Percentiles rank a stretch among this genome's conserved stretches.
phyloP scores from a whole-genome alignment of 92 coral and sea anemone species.

The Heliopora coerulea region DNA sequence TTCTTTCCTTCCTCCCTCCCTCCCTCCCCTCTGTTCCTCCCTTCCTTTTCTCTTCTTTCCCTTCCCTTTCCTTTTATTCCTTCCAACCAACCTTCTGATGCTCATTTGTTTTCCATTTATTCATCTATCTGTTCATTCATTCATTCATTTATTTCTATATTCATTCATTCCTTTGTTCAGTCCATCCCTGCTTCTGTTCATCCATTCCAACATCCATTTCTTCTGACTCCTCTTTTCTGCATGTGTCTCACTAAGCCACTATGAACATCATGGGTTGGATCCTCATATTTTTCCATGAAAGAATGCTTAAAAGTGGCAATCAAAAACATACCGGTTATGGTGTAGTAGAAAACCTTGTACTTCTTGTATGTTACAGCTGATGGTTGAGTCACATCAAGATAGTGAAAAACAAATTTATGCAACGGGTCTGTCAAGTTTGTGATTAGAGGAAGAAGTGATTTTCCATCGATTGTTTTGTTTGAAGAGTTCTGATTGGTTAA shows the following conservation, averaged over 20 bases:
- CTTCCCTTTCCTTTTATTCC: too few species aligned
- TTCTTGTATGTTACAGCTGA: slow-evolving; percentile 69
- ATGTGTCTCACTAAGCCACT: too few species aligned
- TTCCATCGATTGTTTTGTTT: slow-evolving; percentile 58
- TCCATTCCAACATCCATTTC: too few species aligned
- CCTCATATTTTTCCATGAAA: too few species aligned
- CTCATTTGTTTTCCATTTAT: neutral
- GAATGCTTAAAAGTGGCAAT: neutral
- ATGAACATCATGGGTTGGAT: neutral
- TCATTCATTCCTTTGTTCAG: too few species aligned
- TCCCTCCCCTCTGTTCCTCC: too few species aligned
- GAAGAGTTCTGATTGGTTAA: slow-evolving; percentile 58
- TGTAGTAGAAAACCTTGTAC: slow-evolving; percentile 63
- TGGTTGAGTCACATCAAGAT: slow-evolving; percentile 73
- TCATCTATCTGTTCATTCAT: too few species aligned
- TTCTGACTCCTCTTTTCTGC: too few species aligned
- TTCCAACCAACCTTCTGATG: neutral
- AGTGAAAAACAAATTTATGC: slow-evolving; percentile 71
- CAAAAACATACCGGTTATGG: slow-evolving; percentile 56
- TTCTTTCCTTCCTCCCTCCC: too few species aligned
- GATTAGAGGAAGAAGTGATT: slow-evolving; percentile 63
- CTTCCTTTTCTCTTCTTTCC: neutral
- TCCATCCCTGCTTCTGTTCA: too few species aligned
- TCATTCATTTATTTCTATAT: too few species aligned
- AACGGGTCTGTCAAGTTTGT: slow-evolving; percentile 49